These are phyloP conservation scores for Cryptosula pallasiana DNA, from an alignment of 2,888 invertebrate species.

Conservation along the genomic window DNA sequence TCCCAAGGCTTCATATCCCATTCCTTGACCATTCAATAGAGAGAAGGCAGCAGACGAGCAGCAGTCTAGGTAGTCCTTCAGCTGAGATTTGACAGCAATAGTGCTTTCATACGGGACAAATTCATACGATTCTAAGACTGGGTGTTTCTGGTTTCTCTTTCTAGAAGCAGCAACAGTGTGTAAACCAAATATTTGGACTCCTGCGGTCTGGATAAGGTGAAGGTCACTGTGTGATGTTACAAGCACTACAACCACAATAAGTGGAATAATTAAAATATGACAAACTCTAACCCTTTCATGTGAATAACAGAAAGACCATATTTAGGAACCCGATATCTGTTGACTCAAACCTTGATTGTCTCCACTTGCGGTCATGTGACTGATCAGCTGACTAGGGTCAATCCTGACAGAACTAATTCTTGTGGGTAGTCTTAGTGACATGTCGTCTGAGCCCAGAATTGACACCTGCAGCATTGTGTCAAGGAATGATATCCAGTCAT, in stretches of 20 bases:
- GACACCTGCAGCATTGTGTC: conserved; percentile 93
- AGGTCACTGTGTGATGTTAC: neutral
- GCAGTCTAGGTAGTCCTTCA: conserved; percentile 16
- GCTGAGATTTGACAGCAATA: neutral
- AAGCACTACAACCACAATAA: neutral
- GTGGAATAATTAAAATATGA: neutral
- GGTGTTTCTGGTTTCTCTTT: conserved; percentile 66
- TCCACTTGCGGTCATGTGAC: neutral
- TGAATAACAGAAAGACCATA: no score
- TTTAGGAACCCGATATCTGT: no score
- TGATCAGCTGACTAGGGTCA: conserved; percentile 67
- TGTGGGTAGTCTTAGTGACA: conserved; percentile 78
- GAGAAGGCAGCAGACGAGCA: neutral
- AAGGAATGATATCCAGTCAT: conserved; percentile 90
- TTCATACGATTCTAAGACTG: conserved; percentile 75
- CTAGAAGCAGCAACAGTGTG: conserved; percentile 86
- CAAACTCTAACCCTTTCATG: no score
- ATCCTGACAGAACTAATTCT: conserved; percentile 75
- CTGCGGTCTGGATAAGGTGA: conserved; percentile 60
- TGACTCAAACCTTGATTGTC: neutral
- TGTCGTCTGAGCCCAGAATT: conserved; percentile 67
- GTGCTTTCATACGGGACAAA: conserved; percentile 62
- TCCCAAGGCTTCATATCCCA: neutral
- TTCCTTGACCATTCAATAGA: neutral
- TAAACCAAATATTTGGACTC: conserved; percentile 80